Conservation (phyloP, 2,113 vertebrate species). For the Elephas maximus region DNA sequence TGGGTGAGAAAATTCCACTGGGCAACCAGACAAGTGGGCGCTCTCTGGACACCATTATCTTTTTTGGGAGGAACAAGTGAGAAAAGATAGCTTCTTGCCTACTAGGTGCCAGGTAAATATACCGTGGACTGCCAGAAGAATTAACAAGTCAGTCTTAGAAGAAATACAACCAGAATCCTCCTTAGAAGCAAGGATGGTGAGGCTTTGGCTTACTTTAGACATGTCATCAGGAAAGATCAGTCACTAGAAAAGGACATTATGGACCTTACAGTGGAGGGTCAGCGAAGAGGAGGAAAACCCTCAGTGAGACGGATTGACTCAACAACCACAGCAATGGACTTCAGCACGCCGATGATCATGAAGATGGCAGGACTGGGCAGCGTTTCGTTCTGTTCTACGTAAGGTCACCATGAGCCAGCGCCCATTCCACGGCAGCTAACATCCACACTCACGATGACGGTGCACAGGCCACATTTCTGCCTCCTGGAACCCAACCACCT, state of each 20-base stretch:
- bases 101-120: not conserved
- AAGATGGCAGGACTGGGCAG: not conserved
- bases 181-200: not conserved
- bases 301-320: not conserved
- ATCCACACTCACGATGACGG: rapidly evolving
- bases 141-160: not conserved
- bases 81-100: not conserved
- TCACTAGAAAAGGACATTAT: not conserved
- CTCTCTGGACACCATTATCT: not conserved
- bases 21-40: rapidly evolving
- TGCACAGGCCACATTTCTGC: not conserved
- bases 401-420: not conserved
- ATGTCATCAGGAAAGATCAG: not conserved
- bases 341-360: not conserved
- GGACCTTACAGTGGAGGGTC: no score
- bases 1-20: not conserved
- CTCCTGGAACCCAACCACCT: not conserved
- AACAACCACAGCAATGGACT: not conserved
- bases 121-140: not conserved
- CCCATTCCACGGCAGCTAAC: not conserved
- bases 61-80: not conserved
- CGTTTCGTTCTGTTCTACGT: not conserved
- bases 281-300: not conserved
- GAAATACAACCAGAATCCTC: not conserved
- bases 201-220: not conserved